These are phyloP conservation scores for Arvicanthis niloticus DNA, from an alignment of 2,113 vertebrate genomes.

Conservation along the genomic window DNA sequence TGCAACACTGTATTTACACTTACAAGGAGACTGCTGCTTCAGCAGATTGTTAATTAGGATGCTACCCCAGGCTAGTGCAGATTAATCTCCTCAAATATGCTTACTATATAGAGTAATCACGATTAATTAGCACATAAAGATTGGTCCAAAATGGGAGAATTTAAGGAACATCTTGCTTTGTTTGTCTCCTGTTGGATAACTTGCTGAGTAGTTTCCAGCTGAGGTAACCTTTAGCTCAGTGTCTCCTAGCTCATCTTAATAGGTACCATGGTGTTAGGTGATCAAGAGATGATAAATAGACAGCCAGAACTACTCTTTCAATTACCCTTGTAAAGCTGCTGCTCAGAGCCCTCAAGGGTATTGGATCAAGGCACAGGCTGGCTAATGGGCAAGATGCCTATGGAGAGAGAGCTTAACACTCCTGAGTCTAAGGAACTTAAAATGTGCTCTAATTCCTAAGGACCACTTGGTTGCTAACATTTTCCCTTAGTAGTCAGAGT, in stretches of 20 bases:
- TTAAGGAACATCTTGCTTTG: constrained; percentile 68
- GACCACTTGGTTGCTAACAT: background rate
- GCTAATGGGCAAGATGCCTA: constrained; percentile 74
- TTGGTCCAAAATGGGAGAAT: constrained; percentile 72
- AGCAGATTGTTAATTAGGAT: constrained; percentile 86
- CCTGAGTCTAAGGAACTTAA: background rate
- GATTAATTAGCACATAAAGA: constrained; percentile 83
- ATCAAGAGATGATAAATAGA: constrained; percentile 79
- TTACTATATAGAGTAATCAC: constrained; percentile 83
- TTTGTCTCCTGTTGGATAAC: constrained; percentile 45
- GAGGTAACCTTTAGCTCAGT: constrained; percentile 58
- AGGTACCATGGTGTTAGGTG: constrained; percentile 72
- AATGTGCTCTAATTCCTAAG: constrained; percentile 48
- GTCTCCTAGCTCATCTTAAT: constrained; percentile 70
- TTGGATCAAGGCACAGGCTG: constrained; percentile 63
- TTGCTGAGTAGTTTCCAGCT: constrained; percentile 56
- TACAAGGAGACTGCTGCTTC: constrained; percentile 79
- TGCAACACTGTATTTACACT: constrained; percentile 70
- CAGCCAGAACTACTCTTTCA: constrained; percentile 71
- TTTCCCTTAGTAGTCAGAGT: constrained; percentile 15
- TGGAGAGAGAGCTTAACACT: constrained; percentile 53
- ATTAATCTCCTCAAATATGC: constrained; percentile 86
- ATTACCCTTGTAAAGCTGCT: constrained; percentile 80
- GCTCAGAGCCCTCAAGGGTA: constrained; percentile 74
- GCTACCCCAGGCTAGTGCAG: constrained; percentile 76